Conservation (phyloP, 2,797 vertebrate genomes). For the Naso thynnoides region DNA sequence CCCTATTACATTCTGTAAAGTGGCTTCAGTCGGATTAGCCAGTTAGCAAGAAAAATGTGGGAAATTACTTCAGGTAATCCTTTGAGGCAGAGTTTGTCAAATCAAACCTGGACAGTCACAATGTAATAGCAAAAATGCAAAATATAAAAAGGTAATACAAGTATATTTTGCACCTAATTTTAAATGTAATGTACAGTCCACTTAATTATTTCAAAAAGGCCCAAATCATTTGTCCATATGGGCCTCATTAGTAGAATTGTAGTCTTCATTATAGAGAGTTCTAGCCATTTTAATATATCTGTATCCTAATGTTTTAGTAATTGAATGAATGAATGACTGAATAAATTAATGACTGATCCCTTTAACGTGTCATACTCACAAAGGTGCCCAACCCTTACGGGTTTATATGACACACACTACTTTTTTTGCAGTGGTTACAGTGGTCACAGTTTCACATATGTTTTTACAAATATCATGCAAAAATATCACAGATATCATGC, state of each 20-base stretch:
- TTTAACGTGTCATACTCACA: too few relatives aligned
- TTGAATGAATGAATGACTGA: too few relatives aligned
- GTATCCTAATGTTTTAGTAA: not conserved
- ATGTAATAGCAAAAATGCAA: not conserved
- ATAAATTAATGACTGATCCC: too few relatives aligned
- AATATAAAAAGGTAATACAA: not conserved
- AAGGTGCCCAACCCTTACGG: too few relatives aligned
- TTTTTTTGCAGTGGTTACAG: too few relatives aligned
- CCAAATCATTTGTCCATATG: not conserved
- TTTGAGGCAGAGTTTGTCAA: not conserved
- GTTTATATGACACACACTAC: too few relatives aligned
- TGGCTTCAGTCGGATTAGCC: slow-evolving; percentile 20
- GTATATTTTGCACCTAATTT: not conserved
- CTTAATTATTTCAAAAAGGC: not conserved
- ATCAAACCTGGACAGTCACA: not conserved
- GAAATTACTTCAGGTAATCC: slow-evolving; percentile 3
- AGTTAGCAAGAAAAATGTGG: slow-evolving; percentile 14
- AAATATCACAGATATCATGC: too few relatives aligned
- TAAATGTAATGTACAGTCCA: not conserved
- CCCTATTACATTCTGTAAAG: not conserved
- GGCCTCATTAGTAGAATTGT: not conserved
- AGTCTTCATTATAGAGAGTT: not conserved
- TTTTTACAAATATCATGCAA: too few relatives aligned
- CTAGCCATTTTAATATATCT: not conserved
- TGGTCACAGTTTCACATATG: too few relatives aligned